A percentile compares a stretch with the other conserved stretches of the same genome.
Conservation (phyloP, 1,140 invertebrate species). For the Brachionus koreanus region DNA sequence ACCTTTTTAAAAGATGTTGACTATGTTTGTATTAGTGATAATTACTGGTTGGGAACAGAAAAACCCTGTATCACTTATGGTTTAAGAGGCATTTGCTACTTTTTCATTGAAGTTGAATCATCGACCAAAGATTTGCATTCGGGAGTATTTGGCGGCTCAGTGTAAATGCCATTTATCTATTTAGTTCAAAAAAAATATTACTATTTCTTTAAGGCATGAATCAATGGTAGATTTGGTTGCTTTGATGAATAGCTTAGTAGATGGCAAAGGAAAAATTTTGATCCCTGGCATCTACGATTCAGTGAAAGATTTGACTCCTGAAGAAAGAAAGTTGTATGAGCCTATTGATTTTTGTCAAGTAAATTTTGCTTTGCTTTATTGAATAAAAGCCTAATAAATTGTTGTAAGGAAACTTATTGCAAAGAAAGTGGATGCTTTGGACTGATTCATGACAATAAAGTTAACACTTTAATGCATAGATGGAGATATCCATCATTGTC, state of each 20-base stretch:
- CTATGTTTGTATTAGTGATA: conserved; percentile 95
- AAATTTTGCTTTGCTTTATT: neutral
- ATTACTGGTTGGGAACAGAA: conserved; percentile 93
- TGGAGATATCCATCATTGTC: conserved; percentile 68
- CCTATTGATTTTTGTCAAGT: conserved; percentile 27
- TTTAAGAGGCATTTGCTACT: conserved; percentile 84
- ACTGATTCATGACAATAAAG: conserved; percentile 50
- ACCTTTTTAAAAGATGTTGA: conserved; percentile 66
- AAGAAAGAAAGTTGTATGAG: conserved; percentile 64
- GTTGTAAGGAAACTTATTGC: neutral
- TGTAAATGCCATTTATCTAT: conserved; percentile 51
- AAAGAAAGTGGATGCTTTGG: conserved; percentile 7
- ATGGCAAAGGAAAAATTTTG: conserved; percentile 53
- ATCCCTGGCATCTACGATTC: conserved; percentile 55
- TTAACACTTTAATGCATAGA: conserved; percentile 74
- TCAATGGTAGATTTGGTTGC: conserved; percentile 55
- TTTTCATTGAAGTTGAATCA: conserved; percentile 81
- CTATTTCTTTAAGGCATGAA: conserved; percentile 51
- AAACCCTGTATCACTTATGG: conserved; percentile 97
- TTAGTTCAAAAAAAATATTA: neutral
- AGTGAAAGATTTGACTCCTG: conserved; percentile 67
- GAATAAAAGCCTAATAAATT: neutral
- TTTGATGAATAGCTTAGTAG: conserved; percentile 52
- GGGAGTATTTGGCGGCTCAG: conserved; percentile 83
- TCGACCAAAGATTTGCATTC: conserved; percentile 88